Evolutionary conservation across 1,140 invertebrate genomes (phyloP), one percentile per base, ranked within the genome.

Genomic region (Drosophila guanche): DNA sequence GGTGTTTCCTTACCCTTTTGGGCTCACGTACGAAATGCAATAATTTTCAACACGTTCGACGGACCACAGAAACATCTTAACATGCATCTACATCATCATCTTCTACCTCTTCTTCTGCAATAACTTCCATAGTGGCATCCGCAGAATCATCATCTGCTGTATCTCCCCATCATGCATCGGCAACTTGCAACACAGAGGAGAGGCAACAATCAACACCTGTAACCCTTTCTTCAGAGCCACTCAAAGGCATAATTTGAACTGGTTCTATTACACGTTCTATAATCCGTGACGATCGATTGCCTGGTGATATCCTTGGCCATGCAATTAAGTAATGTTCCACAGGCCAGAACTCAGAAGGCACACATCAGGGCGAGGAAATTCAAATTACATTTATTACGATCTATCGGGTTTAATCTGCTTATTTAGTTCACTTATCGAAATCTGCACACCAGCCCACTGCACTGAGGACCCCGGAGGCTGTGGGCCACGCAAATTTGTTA

Each of bases 231-330:
- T 20, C 25, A 37, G 20, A 47, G 6, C 55, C 22, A 12, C 20
- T 50, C 56, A 41, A 60, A 69, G 48, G 79, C 79, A 83, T 81
- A 81, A 83, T 81, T 83, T 78, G 74, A 69, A 52, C 66, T 43
- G 57, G 68, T 33, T 69, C 74, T 78, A 75, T 86, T 81, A 70
- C 83, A 74, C 65, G 73, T 78, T 83, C 69, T 37, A 81, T 86
- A 86, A 86, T 86, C 81, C 81, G 75, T 86, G 81, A 86, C 81
- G 81, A 86, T 86, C 81, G 81, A 83, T 83, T 83, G 79, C 79
- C 72, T 52, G 59, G 65, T 85, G 79, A 88, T 88, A 88, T 88
- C 75, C 84, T 73, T 71, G 61, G 45, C 43, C 74, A 71, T 66
- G 83, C 81, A 86, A 86, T 86, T 86, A 86, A 88, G 80, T 83